Percentiles rank a stretch among this genome's conserved stretches.
These are phyloP conservation scores for Xylota segnis DNA, from an alignment of 2,888 invertebrate genomes.

Conservation along the genomic window DNA sequence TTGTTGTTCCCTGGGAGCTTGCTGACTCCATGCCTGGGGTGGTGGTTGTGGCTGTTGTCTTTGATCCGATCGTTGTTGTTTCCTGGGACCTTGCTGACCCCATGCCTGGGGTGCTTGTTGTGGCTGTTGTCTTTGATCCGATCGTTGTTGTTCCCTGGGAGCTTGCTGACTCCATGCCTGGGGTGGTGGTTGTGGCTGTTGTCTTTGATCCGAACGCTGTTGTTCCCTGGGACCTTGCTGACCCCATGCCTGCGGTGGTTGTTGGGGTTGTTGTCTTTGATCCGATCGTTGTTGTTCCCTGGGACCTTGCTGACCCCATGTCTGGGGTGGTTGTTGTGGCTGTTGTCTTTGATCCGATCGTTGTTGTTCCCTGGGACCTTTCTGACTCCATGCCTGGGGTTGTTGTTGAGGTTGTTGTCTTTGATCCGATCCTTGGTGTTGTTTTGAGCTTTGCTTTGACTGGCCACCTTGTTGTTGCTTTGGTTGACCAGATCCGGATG, in stretches of 20 bases:
- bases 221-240: background rate
- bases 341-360: constrained; percentile 10
- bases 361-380: constrained; percentile 10
- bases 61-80: background rate
- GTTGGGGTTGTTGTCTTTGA: background rate
- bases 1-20: background rate
- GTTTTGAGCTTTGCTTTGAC: background rate
- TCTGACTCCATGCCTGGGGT: constrained; percentile 32
- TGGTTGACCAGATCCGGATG: too few species aligned
- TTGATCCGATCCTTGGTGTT: constrained; percentile 34
- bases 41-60: background rate
- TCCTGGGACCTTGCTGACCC: too few species aligned
- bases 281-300: background rate
- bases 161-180: too few species aligned
- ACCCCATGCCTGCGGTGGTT: background rate
- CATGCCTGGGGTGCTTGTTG: background rate
- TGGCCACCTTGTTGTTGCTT: too few species aligned
- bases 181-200: too few species aligned
- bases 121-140: background rate
- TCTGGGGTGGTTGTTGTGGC: too few species aligned
- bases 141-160: background rate
- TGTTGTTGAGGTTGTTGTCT: constrained; percentile 21
- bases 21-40: background rate
- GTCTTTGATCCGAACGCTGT: constrained; percentile 13
- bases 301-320: too few species aligned